Evolutionary conservation across 1,140 invertebrate genomes (phyloP), one percentile per base, ranked within the genome.

Genomic region (Leptinotarsa undecemlineata): DNA sequence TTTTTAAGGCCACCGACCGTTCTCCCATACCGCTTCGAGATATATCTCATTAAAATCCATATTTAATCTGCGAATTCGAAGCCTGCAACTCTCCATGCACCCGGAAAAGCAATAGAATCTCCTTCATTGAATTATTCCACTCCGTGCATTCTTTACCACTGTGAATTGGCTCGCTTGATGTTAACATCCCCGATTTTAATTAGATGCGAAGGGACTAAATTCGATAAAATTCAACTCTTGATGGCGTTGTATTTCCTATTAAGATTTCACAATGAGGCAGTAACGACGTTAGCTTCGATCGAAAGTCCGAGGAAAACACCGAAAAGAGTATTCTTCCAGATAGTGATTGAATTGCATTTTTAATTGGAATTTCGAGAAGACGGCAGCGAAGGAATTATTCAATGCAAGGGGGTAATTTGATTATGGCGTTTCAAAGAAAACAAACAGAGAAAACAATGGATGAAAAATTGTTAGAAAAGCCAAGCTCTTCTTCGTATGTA

Each of bases 121-220:
- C n/a, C 21, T 62, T 62, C n/a, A 19, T 62, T n/a, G 60, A 62
- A 19, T 62, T 19, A 19, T 62, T 62, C 60, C 60, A 62, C 60
- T 62, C 60, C 60, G 14, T 62, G 60, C 60, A 62, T 21, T 62
- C n/a, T 62, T 62, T 62, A 21, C 60, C 60, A 14, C 60, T 62
- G n/a, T 62, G n/a, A 62, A 62, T 62, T 62, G 60, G 60, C 60
- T 62, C 21, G 21, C 60, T 21, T 42, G 33, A 62, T 62, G 60
- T 62, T 62, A 62, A 62, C 60, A 62, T 62, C 60, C 60, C 60
- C 21, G 21, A 62, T 62, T 62, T 62, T 62, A 62, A 62, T 62
- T 62, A 62, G 60, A 19, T 19, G 60, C 60, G 60, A 62, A 62
- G 60, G 60, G 21, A 62, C 60, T 19, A 62, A 62, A 62, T 62